Evolutionary conservation across 2,888 invertebrate species (phyloP).

Genomic region (Bedellia somnulentella): DNA sequence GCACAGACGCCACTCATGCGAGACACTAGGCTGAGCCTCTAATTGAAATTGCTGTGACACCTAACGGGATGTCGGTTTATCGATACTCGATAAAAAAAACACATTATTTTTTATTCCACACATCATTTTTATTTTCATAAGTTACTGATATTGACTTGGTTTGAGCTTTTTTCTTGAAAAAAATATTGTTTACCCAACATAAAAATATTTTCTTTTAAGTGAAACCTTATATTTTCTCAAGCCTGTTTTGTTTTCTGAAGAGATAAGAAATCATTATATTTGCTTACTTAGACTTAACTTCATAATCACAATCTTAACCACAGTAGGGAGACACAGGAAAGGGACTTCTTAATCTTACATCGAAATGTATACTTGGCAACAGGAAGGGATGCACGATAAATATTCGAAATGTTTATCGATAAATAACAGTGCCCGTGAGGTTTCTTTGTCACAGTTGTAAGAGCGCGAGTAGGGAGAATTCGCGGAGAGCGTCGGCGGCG

Average conservation of each 20-base stretch:
- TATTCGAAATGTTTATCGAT: constrained; percentile 4
- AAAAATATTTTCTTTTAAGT: no score
- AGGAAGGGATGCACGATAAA: neutral
- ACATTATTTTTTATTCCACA: no score
- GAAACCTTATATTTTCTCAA: no score
- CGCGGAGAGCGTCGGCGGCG: constrained; percentile 27
- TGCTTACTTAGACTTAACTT: no score
- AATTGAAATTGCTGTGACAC: constrained; percentile 39
- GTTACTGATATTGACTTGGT: no score
- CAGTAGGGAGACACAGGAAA: neutral
- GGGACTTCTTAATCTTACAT: neutral
- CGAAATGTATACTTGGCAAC: neutral
- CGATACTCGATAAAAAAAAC: constrained; percentile 14
- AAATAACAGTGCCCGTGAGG: constrained; percentile 9
- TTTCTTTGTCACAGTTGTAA: constrained; percentile 12
- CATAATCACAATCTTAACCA: no score
- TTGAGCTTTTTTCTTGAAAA: no score
- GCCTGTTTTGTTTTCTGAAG: no score
- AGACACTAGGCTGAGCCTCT: constrained; percentile 38
- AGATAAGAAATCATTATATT: no score
- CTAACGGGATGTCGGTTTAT: constrained; percentile 16
- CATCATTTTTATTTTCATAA: no score
- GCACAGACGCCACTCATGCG: constrained; percentile 50
- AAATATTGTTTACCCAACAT: no score
- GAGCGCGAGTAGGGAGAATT: neutral